Evolutionary conservation across 2,113 vertebrate genomes (phyloP), one percentile per base, ranked within the genome.

Genomic region (Marmota flaviventris): DNA sequence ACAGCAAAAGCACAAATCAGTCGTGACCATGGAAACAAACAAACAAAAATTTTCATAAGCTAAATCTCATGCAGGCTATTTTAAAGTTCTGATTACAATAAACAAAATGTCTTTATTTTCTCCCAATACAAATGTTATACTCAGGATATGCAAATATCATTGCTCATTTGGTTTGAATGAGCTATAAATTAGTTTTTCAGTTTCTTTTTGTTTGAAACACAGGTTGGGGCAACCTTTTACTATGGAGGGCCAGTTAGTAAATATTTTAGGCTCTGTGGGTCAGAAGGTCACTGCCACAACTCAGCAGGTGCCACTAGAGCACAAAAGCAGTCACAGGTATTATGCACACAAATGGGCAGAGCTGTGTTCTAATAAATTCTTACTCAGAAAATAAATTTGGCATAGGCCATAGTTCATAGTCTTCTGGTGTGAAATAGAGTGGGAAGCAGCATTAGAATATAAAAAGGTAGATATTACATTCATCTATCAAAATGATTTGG

Each of bases 91-190:
- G 51, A 94, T 12, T 24, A 10, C 8, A 16, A 85, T 65, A 93
- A 95, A 93, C 48, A 32, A 37, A 5, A 17, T 86, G 89, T 93
- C 37, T 94, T 67, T 93, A 73, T 83, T 88, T 96, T 95, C 83
- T 90, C 95, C 76, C 75, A 95, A 18, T 75, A 34, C 2, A 4
- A 96, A 51, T 17, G 73, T 25, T 17, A 34, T 79, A 87, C 83
- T 84, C 56, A 4, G 1, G 77, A 25, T 61, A 79, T 37, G 81
- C 85, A 92, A 93, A 85, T 73, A 51, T 63, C 18, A 25, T 1
- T 37, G 34, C 0, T 39, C 34, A 56, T 29, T 13, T 51, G 45
- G 81, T 51, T 53, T 18, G 7, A 39, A 17, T 2, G 83, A 88
- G 14, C 13, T 61, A 12, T 11, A 8, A 27, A 75, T 70, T 86